Conservation (phyloP, 2,797 vertebrate genomes). For the Sparidentex hasta region DNA sequence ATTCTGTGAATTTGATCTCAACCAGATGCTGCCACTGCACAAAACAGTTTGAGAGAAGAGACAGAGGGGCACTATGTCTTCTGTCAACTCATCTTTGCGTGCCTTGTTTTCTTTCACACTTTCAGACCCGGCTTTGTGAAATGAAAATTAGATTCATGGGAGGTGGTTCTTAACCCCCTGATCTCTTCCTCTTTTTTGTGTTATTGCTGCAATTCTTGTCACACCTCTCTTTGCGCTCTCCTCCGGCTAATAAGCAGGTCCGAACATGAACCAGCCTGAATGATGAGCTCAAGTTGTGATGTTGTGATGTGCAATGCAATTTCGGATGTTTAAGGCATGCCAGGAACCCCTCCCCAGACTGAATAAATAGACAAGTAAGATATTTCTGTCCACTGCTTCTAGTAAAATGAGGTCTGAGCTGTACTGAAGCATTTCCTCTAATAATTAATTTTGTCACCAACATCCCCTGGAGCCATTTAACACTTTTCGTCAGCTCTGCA, state of each 20-base stretch:
- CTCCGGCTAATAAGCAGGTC: conserved; percentile 25
- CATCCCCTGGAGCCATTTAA: conserved; percentile 57
- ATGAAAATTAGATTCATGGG: conserved; percentile 1
- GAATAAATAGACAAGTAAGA: conserved; percentile 8
- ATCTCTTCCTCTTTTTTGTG: conserved; percentile 16
- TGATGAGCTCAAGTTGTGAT: conserved; percentile 14
- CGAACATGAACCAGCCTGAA: conserved; percentile 41
- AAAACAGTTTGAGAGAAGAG: conserved; percentile 16
- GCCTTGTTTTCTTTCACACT: conserved; percentile 11
- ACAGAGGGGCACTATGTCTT: conserved; percentile 6
- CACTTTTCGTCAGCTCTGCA: conserved; percentile 69
- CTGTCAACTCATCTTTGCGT: conserved; percentile 13
- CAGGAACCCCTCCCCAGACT: conserved; percentile 7
- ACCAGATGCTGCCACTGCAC: conserved; percentile 29
- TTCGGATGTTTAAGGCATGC: conserved; percentile 16
- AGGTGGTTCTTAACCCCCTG: background rate
- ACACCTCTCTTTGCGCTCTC: conserved; percentile 2
- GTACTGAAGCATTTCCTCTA: conserved; percentile 39
- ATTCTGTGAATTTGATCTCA: conserved; percentile 35
- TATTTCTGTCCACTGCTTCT: conserved; percentile 14
- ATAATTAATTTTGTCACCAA: conserved; percentile 63
- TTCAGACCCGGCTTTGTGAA: background rate
- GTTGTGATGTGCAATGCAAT: too few relatives aligned
- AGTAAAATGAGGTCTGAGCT: conserved; percentile 36
- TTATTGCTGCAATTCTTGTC: conserved; percentile 16